Conservation (phyloP, 1,140 invertebrate species). For the Campoletis sonorensis region DNA sequence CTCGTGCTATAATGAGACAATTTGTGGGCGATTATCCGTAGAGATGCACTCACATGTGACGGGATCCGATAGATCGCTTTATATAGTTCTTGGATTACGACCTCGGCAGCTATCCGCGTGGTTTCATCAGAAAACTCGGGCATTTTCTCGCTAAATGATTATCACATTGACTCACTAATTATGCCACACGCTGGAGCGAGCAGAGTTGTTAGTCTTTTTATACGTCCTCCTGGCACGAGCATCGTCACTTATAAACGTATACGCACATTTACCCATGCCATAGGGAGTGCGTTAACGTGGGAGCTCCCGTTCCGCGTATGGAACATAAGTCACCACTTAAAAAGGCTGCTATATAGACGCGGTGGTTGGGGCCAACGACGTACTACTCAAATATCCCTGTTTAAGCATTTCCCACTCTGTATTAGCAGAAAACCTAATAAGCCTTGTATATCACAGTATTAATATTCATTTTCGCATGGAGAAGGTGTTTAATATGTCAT, state of each 20-base stretch:
- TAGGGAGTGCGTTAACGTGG: constrained; percentile 22
- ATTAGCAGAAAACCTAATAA: constrained; percentile 9
- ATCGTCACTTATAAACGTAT: constrained; percentile 24
- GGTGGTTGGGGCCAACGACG: constrained; percentile 2
- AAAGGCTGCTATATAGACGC: constrained; percentile 2
- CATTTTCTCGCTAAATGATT: constrained; percentile 55
- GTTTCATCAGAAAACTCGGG: constrained; percentile 56
- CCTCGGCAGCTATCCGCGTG: constrained; percentile 15
- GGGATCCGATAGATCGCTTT: neutral
- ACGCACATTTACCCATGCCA: neutral
- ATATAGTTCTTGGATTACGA: constrained; percentile 37
- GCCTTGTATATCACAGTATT: neutral
- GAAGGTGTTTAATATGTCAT: neutral
- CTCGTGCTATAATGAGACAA: neutral
- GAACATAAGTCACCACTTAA: constrained; percentile 63
- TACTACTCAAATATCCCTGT: constrained; percentile 28
- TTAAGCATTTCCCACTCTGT: constrained; percentile 11
- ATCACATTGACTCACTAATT: constrained; percentile 63
- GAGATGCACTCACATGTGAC: neutral
- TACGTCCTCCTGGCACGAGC: constrained; percentile 32
- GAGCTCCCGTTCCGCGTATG: constrained; percentile 54
- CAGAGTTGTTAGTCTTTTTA: constrained; percentile 31
- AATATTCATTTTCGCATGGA: neutral
- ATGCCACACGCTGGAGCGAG: constrained; percentile 21
- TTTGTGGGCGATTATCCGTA: neutral